Percentiles rank a stretch among this genome's conserved stretches.
Conservation (phyloP, 2,888 invertebrate genomes). For the Meta bourneti region DNA sequence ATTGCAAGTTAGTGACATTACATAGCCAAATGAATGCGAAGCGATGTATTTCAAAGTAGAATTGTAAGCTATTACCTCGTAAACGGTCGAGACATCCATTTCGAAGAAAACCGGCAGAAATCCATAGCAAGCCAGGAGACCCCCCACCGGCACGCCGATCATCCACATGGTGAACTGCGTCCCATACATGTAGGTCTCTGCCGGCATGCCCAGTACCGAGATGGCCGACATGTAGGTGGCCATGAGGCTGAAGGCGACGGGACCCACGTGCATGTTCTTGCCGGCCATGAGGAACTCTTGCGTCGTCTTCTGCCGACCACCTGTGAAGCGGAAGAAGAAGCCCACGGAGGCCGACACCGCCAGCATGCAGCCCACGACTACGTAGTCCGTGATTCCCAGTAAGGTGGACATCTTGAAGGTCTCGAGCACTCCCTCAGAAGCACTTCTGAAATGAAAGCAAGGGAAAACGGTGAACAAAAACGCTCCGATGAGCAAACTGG, state of each 20-base stretch:
- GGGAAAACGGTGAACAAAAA: not conserved
- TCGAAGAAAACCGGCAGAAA: slow-evolving; percentile 93
- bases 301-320: slow-evolving; percentile 91
- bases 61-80: slow-evolving; percentile 80
- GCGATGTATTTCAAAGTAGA: too few relatives aligned
- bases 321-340: slow-evolving; percentile 90
- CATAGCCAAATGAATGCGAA: too few relatives aligned
- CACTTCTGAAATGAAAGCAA: not conserved
- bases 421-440: too few relatives aligned
- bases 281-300: slow-evolving; percentile 86
- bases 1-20: too few relatives aligned
- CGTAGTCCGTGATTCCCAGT: slow-evolving; percentile 60
- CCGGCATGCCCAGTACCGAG: slow-evolving; percentile 88
- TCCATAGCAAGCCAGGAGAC: slow-evolving; percentile 88
- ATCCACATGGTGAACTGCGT: slow-evolving; percentile 90
- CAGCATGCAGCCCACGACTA: slow-evolving; percentile 62
- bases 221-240: slow-evolving; percentile 95
- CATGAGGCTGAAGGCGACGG: slow-evolving; percentile 93
- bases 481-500: not conserved
- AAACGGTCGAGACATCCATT: slow-evolving; percentile 89
- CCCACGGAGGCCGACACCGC: slow-evolving; percentile 83
- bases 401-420: not conserved
- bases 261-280: slow-evolving; percentile 88
- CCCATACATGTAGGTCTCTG: slow-evolving; percentile 92
- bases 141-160: slow-evolving; percentile 87